Evolutionary conservation across 1,140 invertebrate species (phyloP), one percentile per base, ranked within the genome.

Genomic region (Scaptodrosophila lebanonensis): DNA sequence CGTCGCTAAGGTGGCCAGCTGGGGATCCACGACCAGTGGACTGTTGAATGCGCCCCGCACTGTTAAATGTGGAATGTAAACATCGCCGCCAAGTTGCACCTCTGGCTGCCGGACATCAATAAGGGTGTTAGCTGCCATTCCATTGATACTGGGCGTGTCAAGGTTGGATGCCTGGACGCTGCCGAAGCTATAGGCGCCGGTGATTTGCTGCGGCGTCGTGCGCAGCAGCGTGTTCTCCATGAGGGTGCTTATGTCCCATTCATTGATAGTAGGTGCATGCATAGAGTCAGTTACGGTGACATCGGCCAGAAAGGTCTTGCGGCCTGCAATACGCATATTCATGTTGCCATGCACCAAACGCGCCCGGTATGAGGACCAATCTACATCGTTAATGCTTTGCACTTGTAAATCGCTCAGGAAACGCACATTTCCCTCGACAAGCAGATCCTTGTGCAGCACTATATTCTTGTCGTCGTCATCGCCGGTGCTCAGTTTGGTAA

Each of bases 351-450:
- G 54, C 1, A 84, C 71, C 22, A 86, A 22, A 0, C 47, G 29
- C 0, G 5, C 0, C 0, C 49, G 4, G 13, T 86, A 86, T 0
- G 22, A 29, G 0, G 66, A 27, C 79, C 75, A 86, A 1, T 33
- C 7, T 1, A 86, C 20, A 8, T 16, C 57, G 27, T 86, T 86
- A 3, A 85, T 43, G 0, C 4, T 49, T 4, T 61, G 16, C 11
- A 85, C 39, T 6, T 65, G 56, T 2, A 86, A 25, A 1, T 45
- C 29, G 1, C 53, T 30, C 2, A 62, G 54, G 16, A 86, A 86
- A 4, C 63, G 33, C 1, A 84, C 71, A 39, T 82, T 85, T 1
- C 84, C 84, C 22, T 86, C 68, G 3, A 86, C 54, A 8, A 85
- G 49, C 0, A 86, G 40, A 17, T 86, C 71, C 20, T 86, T 86